Base-by-base conservation (phyloP, 1,140 invertebrate genomes). In the Brachionus koreanus region DNA sequence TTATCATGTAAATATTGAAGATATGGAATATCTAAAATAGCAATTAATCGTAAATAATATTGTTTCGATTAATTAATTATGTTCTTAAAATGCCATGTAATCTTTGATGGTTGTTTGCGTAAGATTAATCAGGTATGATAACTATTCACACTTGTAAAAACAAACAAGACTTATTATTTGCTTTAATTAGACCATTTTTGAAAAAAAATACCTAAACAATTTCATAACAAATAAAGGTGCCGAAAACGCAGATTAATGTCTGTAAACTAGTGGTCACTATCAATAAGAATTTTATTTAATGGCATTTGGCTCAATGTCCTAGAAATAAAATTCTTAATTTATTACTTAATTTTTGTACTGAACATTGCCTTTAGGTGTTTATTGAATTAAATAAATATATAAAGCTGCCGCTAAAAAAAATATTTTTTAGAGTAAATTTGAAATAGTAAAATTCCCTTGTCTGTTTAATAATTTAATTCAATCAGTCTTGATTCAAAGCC, bases 121-220 rank as follows among this genome's bases (percentile, higher is more conserved):
- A 57, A 57, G 49, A 57, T 57, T 57, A 57, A 57, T 57, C 49
- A 57, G 49, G 49, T 57, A 57, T 57, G 49, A 57, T 57, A 57
- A 57, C 49, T 23, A 57, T 57, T 57, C 49, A 57, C 49, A 57
- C 49, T 57, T 57, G 49, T 57, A 57, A 57, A 57, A 57, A 57
- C 19, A 57, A 57, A 57, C 16, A 57, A 19, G 7, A 57, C 49
- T 57, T 57, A 57, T 57, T 57, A 57, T 25, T 9, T 57, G 19
- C 49, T 57, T 57, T 57, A 19, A 49, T 49, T 49, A 49, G 43
- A 49, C 43, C 16, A 49, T 49, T 49, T 49, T 49, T 49, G 13
- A 2, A 16, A 49, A 49, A 0, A 49, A 49, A 49, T n/a, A 49
- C 29, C 29, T 29, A 29, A 29, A 29, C 3, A 29, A 29, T 29